phyloP scores from a whole-genome alignment of 2,888 invertebrate species.

The Argyresthia albistria region DNA sequence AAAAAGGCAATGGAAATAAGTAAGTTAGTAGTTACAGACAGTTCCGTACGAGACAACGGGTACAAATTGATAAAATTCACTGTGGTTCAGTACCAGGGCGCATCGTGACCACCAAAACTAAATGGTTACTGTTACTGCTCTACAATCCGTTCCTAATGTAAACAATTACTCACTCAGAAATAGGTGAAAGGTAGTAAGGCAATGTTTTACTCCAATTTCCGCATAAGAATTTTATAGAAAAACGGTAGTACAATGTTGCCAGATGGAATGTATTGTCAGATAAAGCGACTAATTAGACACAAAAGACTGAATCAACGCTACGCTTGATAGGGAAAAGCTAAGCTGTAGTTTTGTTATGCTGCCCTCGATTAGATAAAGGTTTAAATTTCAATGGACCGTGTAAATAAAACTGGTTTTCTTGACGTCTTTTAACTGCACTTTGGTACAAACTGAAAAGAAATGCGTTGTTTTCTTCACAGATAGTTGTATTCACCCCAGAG shows the following conservation, averaged over 20 bases:
- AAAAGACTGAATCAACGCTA: neutral
- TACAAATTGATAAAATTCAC: conserved; percentile 7
- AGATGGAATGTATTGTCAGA: neutral
- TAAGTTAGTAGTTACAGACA: no score
- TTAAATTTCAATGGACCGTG: no score
- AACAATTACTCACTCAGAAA: conserved; percentile 31
- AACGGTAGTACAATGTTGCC: conserved; percentile 7
- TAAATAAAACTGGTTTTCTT: no score
- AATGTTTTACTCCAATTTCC: conserved; percentile 42
- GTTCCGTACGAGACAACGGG: conserved; percentile 9
- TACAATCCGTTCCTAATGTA: conserved; percentile 15
- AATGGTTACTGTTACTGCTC: conserved; percentile 16
- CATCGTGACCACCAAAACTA: conserved; percentile 16
- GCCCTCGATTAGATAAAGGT: no score
- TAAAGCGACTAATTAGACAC: neutral
- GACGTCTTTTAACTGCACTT: no score
- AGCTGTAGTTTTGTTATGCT: no score
- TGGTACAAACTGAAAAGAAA: no score
- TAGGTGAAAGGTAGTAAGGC: conserved; percentile 51
- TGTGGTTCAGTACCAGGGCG: conserved; percentile 7
- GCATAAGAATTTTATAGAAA: conserved; percentile 31
- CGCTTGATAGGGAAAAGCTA: no score
- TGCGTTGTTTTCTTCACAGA: no score
- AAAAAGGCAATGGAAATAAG: no score
- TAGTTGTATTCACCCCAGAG: no score